Base-by-base conservation (phyloP, 2,888 invertebrate genomes). In the Acleris laterana region DNA sequence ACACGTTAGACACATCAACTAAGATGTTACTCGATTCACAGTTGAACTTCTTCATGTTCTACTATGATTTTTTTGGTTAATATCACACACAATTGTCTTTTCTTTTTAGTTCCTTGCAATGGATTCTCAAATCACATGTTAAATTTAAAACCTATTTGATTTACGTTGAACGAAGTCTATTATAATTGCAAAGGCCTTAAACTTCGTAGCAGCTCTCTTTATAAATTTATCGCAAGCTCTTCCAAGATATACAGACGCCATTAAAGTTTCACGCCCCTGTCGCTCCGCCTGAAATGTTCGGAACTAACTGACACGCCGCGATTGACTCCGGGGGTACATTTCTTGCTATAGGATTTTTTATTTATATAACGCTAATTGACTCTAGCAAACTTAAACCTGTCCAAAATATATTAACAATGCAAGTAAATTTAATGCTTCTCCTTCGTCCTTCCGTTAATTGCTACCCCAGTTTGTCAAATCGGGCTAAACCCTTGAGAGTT, bases 191-290 rank as follows among this genome's bases (percentile, higher is more conserved):
- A 46, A 58, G 58, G 57, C 38, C 69, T 71, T 67, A 68, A 60
- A 68, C 68, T 71, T 70, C 71, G 69, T 73, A 71, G 75, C 72
- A 71, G 75, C 72, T 65, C 72, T 74, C 70, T 72, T 77, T 72
- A 73, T 75, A 75, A 84, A 79, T 84, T 83, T 82, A 84, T 81
- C 76, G 77, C 72, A 70, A 77, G 72, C 64, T 71, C 70, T 71
- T 71, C 69, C 70, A 72, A 79, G 80, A 83, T 77, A 75, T 78
- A 81, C 77, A 71, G 79, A 70, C 63, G 74, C 77, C 77, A 83
- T 87, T 84, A 85, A 86, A 83, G 78, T 85, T 87, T 85, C 80
- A 87, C 74, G 78, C 69, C 71, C 72, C 75, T 71, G 74, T 74
- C 75, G 76, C 61, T 64, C 72, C 74, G 72, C 70, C 74, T 69